Conservation (phyloP, 2,888 invertebrate species). For the Diploptera punctata region DNA sequence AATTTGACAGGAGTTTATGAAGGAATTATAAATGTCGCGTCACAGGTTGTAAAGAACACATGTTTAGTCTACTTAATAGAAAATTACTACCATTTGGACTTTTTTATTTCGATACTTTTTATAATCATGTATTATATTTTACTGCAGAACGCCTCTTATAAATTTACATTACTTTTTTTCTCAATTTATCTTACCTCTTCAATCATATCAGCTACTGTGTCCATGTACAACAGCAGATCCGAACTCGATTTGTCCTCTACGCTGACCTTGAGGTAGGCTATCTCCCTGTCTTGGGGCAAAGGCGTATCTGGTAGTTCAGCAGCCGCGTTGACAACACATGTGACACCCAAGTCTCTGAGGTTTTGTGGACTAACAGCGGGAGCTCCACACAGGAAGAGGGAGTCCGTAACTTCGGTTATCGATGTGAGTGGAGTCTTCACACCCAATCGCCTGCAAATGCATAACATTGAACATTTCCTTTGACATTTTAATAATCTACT, state of each 20-base stretch:
- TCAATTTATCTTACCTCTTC: constrained; percentile 61
- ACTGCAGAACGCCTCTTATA: too few species aligned
- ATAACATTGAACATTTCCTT: not conserved
- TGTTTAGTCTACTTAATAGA: too few species aligned
- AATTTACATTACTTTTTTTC: too few species aligned
- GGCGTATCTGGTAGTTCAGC: constrained; percentile 79
- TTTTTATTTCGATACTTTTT: too few species aligned
- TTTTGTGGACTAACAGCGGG: constrained; percentile 73
- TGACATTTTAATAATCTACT: not conserved
- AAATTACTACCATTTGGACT: too few species aligned
- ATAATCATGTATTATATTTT: too few species aligned
- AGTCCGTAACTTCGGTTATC: constrained; percentile 74
- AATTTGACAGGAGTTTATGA: too few species aligned
- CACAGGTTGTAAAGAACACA: too few species aligned
- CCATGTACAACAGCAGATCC: constrained; percentile 76
- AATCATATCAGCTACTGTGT: constrained; percentile 77
- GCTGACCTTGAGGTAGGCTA: constrained; percentile 71
- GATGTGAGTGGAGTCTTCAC: not conserved
- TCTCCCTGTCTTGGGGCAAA: constrained; percentile 59
- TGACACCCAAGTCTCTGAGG: constrained; percentile 71
- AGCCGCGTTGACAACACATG: constrained; percentile 82
- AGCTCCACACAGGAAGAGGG: constrained; percentile 81
- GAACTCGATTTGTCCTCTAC: constrained; percentile 76
- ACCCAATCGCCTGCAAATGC: not conserved
- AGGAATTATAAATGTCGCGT: too few species aligned